Evolutionary conservation across 2,888 invertebrate species (phyloP), one percentile per base, ranked within the genome.

Genomic region (Eurois occulta): DNA sequence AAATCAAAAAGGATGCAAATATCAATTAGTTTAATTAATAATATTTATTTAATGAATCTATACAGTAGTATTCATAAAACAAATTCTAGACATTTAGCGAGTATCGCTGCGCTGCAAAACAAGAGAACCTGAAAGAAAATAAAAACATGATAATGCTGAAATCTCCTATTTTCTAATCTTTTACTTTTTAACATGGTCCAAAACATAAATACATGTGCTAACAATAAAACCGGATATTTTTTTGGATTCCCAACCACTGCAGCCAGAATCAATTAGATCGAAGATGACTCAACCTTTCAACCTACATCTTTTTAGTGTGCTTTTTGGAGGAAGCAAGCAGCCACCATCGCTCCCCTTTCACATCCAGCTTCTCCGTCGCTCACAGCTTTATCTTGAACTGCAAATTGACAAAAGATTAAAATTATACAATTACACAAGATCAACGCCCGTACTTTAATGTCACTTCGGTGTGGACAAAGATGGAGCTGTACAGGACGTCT

Each of bases 341-440:
- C 76, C 11, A 78, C 2, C 21, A 75, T n/a, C 0, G 46, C 75
- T 13, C 75, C 75, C 18, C 13, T 75, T 24, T 81, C 82, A 55
- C 78, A 78, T 24, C 82, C 78, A 81, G 75, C 78, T 1, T 75
- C 65, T n/a, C 65, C 82, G 11, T 78, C 82, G 16, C 65, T 65
- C 10, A 75, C 78, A 32, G 64, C 1, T 65, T 58, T 32, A 18
- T 64, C 82, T 46, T 65, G 74, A 64, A 81, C 75, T 81, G 38
- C 32, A 78, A 81, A 81, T 8, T 35, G 0, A 13, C 0, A 43
- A 46, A 58, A 28, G 5, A 16, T 5, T 21, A 62, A 62, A 35
- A 28, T 28, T 1, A 16, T 28, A 28, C 6, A 58, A 58, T 18
- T 32, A 18, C 28, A 18, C 32, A 18, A 10, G 41, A 41, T 41